A percentile compares a stretch with the other conserved stretches of the same genome.
Evolutionary conservation across 2,113 vertebrate species (phyloP).

Genomic region (Coregonus clupeaformis): DNA sequence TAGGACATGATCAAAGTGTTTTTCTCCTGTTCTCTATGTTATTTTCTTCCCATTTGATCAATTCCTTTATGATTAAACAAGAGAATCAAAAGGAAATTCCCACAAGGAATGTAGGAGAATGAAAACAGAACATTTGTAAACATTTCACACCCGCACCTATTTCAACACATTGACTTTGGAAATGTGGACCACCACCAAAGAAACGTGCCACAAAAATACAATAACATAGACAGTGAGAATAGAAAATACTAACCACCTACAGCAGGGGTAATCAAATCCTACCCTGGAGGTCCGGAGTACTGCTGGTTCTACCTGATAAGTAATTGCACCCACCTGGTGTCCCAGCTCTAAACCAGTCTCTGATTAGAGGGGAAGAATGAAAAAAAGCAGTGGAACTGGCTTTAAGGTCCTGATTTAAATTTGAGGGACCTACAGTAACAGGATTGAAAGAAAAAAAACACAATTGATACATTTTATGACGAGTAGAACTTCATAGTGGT

Average conservation of each 20-base stretch:
- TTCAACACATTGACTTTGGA: neutral
- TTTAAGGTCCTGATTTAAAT: neutral
- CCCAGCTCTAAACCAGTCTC: too few species aligned
- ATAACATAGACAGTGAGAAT: neutral
- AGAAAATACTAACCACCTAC: too few species aligned
- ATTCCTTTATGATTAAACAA: conserved; percentile 27
- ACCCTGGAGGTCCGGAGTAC: too few species aligned
- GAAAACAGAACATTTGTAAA: conserved; percentile 27
- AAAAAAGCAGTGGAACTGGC: too few species aligned
- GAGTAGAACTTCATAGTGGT: neutral
- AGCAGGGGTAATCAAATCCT: too few species aligned
- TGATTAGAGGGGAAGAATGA: too few species aligned
- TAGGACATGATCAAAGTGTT: conserved; percentile 38
- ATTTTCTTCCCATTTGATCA: conserved; percentile 15
- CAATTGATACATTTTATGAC: neutral
- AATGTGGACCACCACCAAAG: neutral
- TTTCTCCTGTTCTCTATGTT: conserved; percentile 10
- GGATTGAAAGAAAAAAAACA: neutral
- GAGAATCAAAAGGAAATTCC: conserved; percentile 16
- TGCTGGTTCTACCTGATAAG: too few species aligned
- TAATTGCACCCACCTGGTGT: too few species aligned
- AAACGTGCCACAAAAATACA: neutral
- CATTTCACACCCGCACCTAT: neutral
- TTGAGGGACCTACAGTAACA: neutral
- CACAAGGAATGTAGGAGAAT: conserved; percentile 26